Evolutionary conservation across 2,113 vertebrate genomes (phyloP).

Genomic region (Ctenodactylus gundi): DNA sequence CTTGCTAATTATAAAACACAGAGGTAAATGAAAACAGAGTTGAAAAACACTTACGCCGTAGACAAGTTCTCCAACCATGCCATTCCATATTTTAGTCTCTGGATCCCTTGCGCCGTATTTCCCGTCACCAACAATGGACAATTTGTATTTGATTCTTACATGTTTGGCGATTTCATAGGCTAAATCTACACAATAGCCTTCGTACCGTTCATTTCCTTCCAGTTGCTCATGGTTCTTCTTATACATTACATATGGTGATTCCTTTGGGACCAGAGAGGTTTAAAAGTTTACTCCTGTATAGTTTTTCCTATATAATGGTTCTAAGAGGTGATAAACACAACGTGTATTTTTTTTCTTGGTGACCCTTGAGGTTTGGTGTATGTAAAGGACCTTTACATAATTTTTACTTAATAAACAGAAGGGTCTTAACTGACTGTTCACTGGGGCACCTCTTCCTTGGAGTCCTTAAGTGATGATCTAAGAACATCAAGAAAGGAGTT

Average conservation of each 20-base stretch:
- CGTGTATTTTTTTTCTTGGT: background rate
- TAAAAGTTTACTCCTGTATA: constrained; percentile 85
- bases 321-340: constrained; percentile 78
- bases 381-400: background rate
- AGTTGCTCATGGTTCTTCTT: constrained; percentile 99
- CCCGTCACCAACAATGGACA: constrained; percentile 98
- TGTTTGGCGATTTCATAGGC: constrained; percentile 99
- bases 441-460: background rate
- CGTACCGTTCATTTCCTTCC: constrained; percentile 99
- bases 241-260: constrained; percentile 99
- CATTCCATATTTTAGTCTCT: constrained; percentile 99
- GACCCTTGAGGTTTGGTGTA: constrained; percentile 21
- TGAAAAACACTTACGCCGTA: constrained; percentile 96
- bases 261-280: constrained; percentile 91
- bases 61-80: constrained; percentile 99
- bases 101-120: constrained; percentile 99
- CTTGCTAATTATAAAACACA: background rate
- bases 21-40: constrained; percentile 74
- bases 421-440: background rate
- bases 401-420: constrained; percentile 10
- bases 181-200: constrained; percentile 99
- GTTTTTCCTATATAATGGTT: too few relatives aligned
- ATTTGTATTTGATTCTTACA: constrained; percentile 99
- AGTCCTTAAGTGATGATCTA: constrained; percentile 42
- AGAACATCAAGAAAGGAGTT: constrained; percentile 38